Evolutionary conservation across 2,797 vertebrate species (phyloP), one percentile per base, ranked within the genome.

Genomic region (Parauchenoglanis punctatus): DNA sequence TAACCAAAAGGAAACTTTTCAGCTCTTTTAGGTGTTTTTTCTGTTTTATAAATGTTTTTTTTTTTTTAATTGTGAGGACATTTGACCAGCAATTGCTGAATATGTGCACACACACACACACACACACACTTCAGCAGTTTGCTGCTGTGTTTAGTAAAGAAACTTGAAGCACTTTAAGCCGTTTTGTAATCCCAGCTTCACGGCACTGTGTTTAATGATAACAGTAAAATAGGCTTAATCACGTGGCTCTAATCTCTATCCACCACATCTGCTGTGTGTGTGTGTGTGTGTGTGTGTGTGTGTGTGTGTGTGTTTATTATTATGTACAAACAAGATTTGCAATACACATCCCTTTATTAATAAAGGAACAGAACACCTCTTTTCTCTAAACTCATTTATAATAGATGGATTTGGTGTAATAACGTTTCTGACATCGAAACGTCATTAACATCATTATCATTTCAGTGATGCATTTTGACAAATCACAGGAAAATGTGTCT

Each of bases 151-250:
- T 40, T 31, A 80, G 20, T 80, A 59, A 58, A 80, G 52, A 10
- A 11, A 59, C 31, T 59, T 40, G 15, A 40, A 20, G n/a, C 7
- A 78, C 52, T 11, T 78, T 31, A 18, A 28, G 13, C 3, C 2
- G 28, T 58, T 80, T 80, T 80, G 54, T 80, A 59, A 80, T 59
- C 56, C 31, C 31, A 59, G 56, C 20, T 40, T 59, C 56, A 59
- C 56, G 40, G 77, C 77, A 56, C 52, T 58, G 76, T 17, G 3
- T 58, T 78, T 56, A 78, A 58, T 20, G 76, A 31, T 59, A 80
- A 31, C 31, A 31, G 25, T 80, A 80, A 80, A 80, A 80, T 35
- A 58, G 11, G 77, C 58, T 80, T 80, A 80, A 80, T 80, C 54
- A 59, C 20, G 0, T 10, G 1, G 18, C 77, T 2, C 31, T 80